Percentiles rank a stretch among this genome's conserved stretches.
Conservation (phyloP, 2,797 vertebrate species). For the Vireo griseus region DNA sequence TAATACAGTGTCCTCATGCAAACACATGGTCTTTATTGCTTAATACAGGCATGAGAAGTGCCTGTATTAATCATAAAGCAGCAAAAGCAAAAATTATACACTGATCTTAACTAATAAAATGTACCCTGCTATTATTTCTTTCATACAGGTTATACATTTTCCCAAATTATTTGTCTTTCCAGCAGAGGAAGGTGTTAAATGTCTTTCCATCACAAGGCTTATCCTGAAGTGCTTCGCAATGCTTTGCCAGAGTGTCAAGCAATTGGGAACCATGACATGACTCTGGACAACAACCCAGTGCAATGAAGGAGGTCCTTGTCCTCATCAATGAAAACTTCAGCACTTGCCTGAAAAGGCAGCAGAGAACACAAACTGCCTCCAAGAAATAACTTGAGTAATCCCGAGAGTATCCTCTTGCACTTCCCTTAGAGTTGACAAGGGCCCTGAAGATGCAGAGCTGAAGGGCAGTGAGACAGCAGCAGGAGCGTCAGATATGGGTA, state of each 20-base stretch:
- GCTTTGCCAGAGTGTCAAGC: neutral
- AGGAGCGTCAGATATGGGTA: rapidly evolving
- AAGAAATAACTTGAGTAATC: neutral
- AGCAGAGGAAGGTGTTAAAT: neutral
- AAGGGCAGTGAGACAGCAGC: neutral
- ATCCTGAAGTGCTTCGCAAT: neutral
- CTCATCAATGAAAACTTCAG: neutral
- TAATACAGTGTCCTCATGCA: neutral
- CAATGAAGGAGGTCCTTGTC: neutral
- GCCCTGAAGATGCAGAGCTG: neutral
- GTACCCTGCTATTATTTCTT: neutral
- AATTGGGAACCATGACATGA: neutral
- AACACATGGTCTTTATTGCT: neutral
- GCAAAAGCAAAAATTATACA: neutral
- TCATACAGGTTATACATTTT: neutral
- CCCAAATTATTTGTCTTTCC: neutral
- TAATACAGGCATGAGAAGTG: neutral
- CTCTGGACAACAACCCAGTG: rapidly evolving
- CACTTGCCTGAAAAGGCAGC: neutral
- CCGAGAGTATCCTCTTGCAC: rapidly evolving
- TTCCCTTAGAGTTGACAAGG: neutral
- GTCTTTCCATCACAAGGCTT: neutral
- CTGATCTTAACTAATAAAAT: neutral
- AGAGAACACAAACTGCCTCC: neutral
- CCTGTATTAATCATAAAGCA: neutral